Evolutionary conservation across 2,113 vertebrate genomes (phyloP).

Genomic region (Ursus arctos): DNA sequence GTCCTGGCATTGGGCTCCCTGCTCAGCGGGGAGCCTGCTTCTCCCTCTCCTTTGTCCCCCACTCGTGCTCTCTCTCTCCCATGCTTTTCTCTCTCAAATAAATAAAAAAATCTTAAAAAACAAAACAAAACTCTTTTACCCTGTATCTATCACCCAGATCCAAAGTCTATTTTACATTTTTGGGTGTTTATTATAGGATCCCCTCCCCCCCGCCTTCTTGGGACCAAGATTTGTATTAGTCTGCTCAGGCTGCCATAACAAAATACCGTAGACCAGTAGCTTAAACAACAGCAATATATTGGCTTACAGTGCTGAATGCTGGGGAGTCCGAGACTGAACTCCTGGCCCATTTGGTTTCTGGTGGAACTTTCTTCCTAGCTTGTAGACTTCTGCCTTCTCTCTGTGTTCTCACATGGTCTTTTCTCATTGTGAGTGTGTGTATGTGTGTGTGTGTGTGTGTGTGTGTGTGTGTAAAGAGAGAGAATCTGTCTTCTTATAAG

Average conservation of each 20-base stretch:
- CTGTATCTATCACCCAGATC: not conserved
- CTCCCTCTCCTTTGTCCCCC: not conserved
- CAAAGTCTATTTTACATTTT: not conserved
- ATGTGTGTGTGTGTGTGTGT: not conserved
- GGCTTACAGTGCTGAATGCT: not conserved
- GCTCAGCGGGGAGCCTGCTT: not conserved
- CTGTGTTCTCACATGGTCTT: not conserved
- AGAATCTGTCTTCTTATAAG: not conserved
- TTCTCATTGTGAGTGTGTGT: not conserved
- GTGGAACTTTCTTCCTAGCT: not conserved
- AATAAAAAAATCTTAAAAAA: not conserved
- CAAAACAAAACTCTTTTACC: not conserved
- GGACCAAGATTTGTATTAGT: not conserved
- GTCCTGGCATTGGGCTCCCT: not conserved
- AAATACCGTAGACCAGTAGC: not conserved
- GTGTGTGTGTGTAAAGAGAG: not conserved
- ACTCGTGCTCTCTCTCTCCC: not conserved
- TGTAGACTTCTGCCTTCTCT: not conserved
- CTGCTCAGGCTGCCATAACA: not conserved
- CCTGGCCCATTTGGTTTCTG: not conserved
- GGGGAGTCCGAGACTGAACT: not conserved
- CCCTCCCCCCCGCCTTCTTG: not conserved
- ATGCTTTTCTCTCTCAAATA: not conserved
- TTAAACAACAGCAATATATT: constrained; percentile 15
- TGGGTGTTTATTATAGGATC: not conserved